Conservation (phyloP, 2,888 invertebrate genomes). For the Orthosia cruda region DNA sequence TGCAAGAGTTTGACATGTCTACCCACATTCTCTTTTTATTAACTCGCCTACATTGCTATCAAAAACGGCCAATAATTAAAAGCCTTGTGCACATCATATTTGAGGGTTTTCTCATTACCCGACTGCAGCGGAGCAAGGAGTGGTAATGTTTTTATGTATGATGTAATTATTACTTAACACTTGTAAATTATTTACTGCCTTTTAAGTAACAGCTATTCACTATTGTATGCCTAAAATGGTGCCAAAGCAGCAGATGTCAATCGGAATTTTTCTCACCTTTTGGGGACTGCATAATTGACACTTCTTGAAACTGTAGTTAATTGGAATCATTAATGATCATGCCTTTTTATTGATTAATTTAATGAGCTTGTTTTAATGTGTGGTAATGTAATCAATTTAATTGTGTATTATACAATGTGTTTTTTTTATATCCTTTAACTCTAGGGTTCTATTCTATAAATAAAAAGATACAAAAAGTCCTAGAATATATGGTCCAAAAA, state of each 20-base stretch:
- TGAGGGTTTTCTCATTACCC: background rate
- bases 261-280: constrained; percentile 63
- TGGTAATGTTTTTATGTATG: constrained; percentile 26
- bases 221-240: constrained; percentile 62
- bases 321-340: constrained; percentile 31
- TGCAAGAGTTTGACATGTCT: constrained; percentile 79
- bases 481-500: no score
- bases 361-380: constrained; percentile 34
- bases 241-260: constrained; percentile 55
- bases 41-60: constrained; percentile 61
- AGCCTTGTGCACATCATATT: background rate
- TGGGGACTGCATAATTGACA: constrained; percentile 57
- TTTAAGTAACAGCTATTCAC: constrained; percentile 45
- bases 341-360: constrained; percentile 47
- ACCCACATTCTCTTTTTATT: constrained; percentile 78
- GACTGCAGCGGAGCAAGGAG: no score
- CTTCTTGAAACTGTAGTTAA: constrained; percentile 53
- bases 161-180: constrained; percentile 55
- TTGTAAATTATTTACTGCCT: constrained; percentile 54
- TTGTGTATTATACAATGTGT: background rate
- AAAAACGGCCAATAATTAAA: constrained; percentile 20
- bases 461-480: no score
- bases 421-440: no score
- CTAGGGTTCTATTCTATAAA: no score
- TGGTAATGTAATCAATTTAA: constrained; percentile 6